Percentiles rank a stretch among this genome's conserved stretches.
These are phyloP conservation scores for Bombus huntii DNA, from an alignment of 1,140 invertebrate genomes.

Conservation along the genomic window DNA sequence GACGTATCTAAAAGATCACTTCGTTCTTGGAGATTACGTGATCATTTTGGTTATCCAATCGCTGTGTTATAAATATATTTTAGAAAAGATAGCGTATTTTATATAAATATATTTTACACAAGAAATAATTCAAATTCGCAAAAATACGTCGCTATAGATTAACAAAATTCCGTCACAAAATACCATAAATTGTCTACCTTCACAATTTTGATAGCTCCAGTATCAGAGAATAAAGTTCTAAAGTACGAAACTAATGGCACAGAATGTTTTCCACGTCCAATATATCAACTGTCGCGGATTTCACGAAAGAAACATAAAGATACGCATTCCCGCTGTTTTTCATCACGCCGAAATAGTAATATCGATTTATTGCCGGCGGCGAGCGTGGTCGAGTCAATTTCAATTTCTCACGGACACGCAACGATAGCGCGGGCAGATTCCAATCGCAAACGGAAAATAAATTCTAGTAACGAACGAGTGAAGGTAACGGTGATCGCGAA, in stretches of 20 bases:
- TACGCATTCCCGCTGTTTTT: background rate
- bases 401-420: conserved; percentile 16
- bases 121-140: no score
- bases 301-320: background rate
- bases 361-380: conserved; percentile 11
- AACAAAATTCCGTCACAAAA: no score
- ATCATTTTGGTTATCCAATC: no score
- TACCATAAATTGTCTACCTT: no score
- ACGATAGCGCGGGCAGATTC: background rate
- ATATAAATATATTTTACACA: no score
- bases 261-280: background rate
- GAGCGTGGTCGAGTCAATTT: conserved; percentile 20
- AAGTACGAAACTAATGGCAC: background rate
- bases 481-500: conserved; percentile 1
- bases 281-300: background rate
- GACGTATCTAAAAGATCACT: no score
- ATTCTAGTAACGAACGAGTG: conserved; percentile 2
- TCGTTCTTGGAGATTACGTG: no score
- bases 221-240: no score
- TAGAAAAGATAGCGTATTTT: no score
- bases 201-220: no score
- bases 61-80: no score
- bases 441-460: background rate
- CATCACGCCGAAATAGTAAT: background rate
- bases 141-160: no score